These are phyloP conservation scores for Gambusia yucatana DNA, from an alignment of 2,797 vertebrate species.

Conservation along the genomic window DNA sequence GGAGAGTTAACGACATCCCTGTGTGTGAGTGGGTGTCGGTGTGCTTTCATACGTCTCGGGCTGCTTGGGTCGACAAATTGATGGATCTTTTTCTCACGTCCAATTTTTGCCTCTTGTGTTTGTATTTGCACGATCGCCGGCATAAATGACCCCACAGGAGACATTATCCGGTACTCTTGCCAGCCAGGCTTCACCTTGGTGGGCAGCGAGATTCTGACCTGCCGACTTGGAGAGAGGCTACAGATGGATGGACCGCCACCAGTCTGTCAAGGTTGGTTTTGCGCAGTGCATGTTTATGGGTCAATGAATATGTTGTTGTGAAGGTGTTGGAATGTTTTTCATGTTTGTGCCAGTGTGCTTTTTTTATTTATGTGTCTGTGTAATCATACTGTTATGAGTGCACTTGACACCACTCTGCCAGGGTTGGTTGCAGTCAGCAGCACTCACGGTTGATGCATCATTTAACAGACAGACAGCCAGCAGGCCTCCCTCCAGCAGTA, in stretches of 20 bases:
- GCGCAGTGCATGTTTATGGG: constrained; percentile 11
- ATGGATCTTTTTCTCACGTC: constrained; percentile 35
- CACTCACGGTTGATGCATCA: constrained; percentile 61
- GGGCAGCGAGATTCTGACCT: constrained; percentile 95
- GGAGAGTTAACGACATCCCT: constrained; percentile 36
- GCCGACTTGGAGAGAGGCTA: constrained; percentile 91
- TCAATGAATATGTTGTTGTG: constrained; percentile 6
- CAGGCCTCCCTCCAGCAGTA: constrained; percentile 40
- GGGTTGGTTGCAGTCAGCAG: constrained; percentile 54
- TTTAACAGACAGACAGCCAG: constrained; percentile 62
- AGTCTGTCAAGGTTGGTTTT: constrained; percentile 90
- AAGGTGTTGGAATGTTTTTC: constrained; percentile 8
- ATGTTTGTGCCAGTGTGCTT: background rate
- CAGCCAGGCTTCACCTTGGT: constrained; percentile 95
- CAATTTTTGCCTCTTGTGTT: constrained; percentile 15
- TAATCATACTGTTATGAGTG: constrained; percentile 21
- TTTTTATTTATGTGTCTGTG: constrained; percentile 2
- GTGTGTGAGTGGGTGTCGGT: background rate
- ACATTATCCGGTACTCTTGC: constrained; percentile 96
- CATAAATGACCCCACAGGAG: constrained; percentile 83
- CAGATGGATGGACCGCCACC: constrained; percentile 95
- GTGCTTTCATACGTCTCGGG: background rate
- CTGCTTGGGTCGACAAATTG: constrained; percentile 22
- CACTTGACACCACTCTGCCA: constrained; percentile 37
- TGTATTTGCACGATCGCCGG: constrained; percentile 38